Evolutionary conservation across 1,140 invertebrate species (phyloP), one percentile per base, ranked within the genome.

Genomic region (Lerema accius): DNA sequence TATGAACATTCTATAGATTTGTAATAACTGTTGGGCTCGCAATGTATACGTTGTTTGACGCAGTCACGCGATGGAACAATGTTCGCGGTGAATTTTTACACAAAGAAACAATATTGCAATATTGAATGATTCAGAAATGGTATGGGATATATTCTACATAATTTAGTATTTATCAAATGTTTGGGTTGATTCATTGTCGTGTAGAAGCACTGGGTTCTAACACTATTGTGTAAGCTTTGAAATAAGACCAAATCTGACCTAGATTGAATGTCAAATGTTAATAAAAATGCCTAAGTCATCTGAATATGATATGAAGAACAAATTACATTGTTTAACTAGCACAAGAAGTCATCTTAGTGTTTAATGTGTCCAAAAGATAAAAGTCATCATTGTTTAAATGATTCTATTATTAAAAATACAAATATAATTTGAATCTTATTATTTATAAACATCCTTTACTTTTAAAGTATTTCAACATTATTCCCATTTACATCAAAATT

Each of bases 31-130:
- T 48, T 59, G 28, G 14, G 37, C 65, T 46, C 46, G 58, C 42
- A 67, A 62, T 62, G 50, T 67, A 67, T 48, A 40, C 11, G 35
- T 55, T 58, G 43, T 48, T 59, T 26, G 43, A 39, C 43, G 19
- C 16, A 39, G 13, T 59, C 28, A 59, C 43, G 55, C 42, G 43
- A 59, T 48, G 17, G 28, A 16, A 50, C 42, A 35, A 35, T 50
- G 26, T 16, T 49, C 58, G 28, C 26, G 58, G 40, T 67, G 49
- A 43, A 15, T 46, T 53, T 55, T 66, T 56, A 62, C 51, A 62
- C 64, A 66, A 58, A 66, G 61, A 61, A 50, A 60, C 55, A 65
- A 50, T 42, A 65, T 66, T 50, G 59, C 45, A 56, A 62, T 67
- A 67, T 35, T 67, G 58, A 67, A 62, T 62, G 50, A 67, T 49